phyloP scores from a whole-genome alignment of 2,888 invertebrate genomes.

The Nomada ferruginata region DNA sequence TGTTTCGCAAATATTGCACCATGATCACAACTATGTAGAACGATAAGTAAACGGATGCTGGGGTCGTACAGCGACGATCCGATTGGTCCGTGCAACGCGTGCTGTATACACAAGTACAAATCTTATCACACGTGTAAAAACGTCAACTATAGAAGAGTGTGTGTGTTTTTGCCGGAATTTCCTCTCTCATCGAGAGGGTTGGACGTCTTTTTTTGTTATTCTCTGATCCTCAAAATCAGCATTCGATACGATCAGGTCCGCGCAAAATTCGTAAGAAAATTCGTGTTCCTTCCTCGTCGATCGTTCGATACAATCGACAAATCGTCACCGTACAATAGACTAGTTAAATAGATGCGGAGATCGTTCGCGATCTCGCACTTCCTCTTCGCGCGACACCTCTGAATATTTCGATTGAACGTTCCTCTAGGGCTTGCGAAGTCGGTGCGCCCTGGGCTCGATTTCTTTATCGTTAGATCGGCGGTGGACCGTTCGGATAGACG shows the following conservation, averaged over 20 bases:
- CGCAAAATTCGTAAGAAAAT: constrained; percentile 6
- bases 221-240: accelerated
- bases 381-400: constrained; percentile 28
- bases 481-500: constrained; percentile 96
- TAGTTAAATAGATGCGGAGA: constrained; percentile 33
- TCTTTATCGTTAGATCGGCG: constrained; percentile 89
- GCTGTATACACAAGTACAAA: constrained; percentile 28
- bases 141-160: constrained; percentile 26
- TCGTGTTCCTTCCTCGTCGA: background rate
- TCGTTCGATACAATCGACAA: constrained; percentile 13
- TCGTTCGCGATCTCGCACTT: constrained; percentile 39
- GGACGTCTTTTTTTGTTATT: background rate
- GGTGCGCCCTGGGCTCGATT: constrained; percentile 10
- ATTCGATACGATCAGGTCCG: background rate
- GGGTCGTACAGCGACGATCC: constrained; percentile 44
- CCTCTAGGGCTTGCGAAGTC: constrained; percentile 9
- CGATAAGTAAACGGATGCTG: constrained; percentile 27
- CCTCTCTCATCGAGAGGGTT: background rate
- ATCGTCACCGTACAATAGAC: constrained; percentile 31
- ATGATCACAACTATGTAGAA: constrained; percentile 31
- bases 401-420: constrained; percentile 17
- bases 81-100: constrained; percentile 66
- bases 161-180: constrained; percentile 4
- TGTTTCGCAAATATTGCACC: constrained; percentile 37
- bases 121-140: constrained; percentile 64